phyloP scores from a whole-genome alignment of 2,797 vertebrate species.

The Chaunax sp. region DNA sequence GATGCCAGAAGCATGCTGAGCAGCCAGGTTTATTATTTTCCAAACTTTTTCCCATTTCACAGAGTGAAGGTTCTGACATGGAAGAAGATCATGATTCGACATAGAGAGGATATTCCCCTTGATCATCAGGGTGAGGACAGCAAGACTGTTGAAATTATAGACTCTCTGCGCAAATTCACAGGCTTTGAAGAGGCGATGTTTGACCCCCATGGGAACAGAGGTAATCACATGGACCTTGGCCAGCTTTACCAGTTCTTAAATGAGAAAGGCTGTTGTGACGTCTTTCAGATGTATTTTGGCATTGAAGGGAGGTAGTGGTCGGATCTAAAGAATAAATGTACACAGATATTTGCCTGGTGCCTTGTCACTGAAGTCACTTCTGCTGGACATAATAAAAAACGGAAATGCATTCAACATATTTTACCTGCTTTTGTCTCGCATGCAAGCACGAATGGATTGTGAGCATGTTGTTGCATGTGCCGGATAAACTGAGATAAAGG shows the following conservation, averaged over 20 bases:
- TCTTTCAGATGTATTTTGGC: slow-evolving; percentile 90
- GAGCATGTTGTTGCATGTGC: not conserved
- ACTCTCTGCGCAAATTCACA: slow-evolving; percentile 88
- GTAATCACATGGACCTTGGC: slow-evolving; percentile 97
- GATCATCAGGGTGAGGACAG: slow-evolving; percentile 62
- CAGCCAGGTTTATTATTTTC: slow-evolving; percentile 31
- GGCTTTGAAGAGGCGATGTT: slow-evolving; percentile 93
- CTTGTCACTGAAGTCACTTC: slow-evolving; percentile 8
- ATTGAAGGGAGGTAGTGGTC: slow-evolving; percentile 79
- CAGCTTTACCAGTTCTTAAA: slow-evolving; percentile 93
- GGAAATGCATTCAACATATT: slow-evolving; percentile 8
- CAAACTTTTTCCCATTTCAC: slow-evolving; percentile 54
- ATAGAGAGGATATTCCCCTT: slow-evolving; percentile 91
- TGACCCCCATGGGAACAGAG: slow-evolving; percentile 88
- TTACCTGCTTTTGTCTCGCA: not conserved
- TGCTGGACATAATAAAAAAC: slow-evolving; percentile 11
- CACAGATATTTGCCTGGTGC: not conserved
- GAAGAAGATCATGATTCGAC: slow-evolving; percentile 97
- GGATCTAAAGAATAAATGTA: not conserved
- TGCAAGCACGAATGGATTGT: not conserved
- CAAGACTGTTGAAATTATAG: slow-evolving; percentile 44
- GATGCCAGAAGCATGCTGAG: slow-evolving; percentile 29
- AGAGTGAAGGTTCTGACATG: slow-evolving; percentile 95
- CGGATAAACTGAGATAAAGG: slow-evolving; percentile 33
- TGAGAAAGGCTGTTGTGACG: slow-evolving; percentile 88